Evolutionary conservation across 2,888 invertebrate species (phyloP).

Genomic region (Eurois occulta): DNA sequence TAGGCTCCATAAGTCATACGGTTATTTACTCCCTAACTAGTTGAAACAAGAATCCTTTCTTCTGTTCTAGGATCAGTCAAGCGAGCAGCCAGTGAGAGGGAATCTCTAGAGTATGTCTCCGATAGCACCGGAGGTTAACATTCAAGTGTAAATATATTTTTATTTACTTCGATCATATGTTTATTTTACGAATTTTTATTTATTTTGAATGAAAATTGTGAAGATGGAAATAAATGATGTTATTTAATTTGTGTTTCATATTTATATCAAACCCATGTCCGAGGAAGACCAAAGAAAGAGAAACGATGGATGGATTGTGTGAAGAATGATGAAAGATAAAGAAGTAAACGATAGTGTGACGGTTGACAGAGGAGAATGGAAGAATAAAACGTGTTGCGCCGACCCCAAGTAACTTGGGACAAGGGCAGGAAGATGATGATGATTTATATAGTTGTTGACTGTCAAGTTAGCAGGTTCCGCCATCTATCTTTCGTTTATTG

Average conservation of each 20-base stretch:
- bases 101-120: constrained; percentile 68
- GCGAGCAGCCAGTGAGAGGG: constrained; percentile 68
- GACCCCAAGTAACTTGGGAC: too few relatives aligned
- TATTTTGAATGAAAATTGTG: constrained; percentile 46
- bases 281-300: too few relatives aligned
- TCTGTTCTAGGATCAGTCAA: constrained; percentile 76
- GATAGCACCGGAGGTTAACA: constrained; percentile 34
- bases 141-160: constrained; percentile 77
- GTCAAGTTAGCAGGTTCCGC: neutral
- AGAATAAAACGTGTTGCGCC: too few relatives aligned
- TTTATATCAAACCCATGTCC: neutral
- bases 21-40: neutral
- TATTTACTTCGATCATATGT: constrained; percentile 53
- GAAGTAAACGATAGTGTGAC: too few relatives aligned
- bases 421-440: too few relatives aligned
- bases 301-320: too few relatives aligned
- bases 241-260: constrained; percentile 36
- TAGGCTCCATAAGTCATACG: neutral
- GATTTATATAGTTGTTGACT: neutral
- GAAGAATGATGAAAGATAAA: too few relatives aligned
- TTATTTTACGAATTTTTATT: constrained; percentile 45
- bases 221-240: constrained; percentile 53
- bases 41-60: constrained; percentile 1
- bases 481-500: constrained; percentile 13
- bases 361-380: too few relatives aligned